These are phyloP conservation scores for Neodon shergylaensis DNA, from an alignment of 2,113 vertebrate genomes.

Conservation along the genomic window DNA sequence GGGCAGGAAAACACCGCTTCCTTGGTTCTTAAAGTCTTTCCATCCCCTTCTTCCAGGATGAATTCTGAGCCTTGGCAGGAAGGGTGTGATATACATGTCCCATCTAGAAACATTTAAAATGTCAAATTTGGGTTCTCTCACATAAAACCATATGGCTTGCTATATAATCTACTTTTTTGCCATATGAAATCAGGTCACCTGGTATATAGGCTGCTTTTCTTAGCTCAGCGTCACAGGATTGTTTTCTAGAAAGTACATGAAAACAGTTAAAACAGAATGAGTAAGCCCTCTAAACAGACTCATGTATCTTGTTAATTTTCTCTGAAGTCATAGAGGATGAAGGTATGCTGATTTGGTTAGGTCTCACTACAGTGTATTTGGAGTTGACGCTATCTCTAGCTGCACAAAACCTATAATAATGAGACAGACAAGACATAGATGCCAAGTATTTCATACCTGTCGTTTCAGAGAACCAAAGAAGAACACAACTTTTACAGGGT, in stretches of 20 bases:
- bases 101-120: background rate
- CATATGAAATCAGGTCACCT: background rate
- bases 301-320: background rate
- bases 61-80: background rate
- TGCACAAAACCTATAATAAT: background rate
- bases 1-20: background rate
- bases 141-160: background rate
- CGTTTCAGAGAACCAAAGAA: background rate
- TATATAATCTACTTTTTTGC: background rate
- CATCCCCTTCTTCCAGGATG: background rate
- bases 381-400: slow-evolving; percentile 13
- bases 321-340: background rate
- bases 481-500: background rate
- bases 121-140: background rate
- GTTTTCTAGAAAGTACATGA: slow-evolving; percentile 21
- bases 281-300: background rate
- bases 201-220: background rate
- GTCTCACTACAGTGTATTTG: background rate
- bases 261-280: background rate
- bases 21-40: background rate
- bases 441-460: background rate
- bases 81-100: background rate
- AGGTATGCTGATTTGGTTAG: background rate
- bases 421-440: background rate
- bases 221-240: background rate